Percentiles rank a stretch among this genome's conserved stretches.
Evolutionary conservation across 1,140 invertebrate genomes (phyloP).

Genomic region (Drosophila tristis): DNA sequence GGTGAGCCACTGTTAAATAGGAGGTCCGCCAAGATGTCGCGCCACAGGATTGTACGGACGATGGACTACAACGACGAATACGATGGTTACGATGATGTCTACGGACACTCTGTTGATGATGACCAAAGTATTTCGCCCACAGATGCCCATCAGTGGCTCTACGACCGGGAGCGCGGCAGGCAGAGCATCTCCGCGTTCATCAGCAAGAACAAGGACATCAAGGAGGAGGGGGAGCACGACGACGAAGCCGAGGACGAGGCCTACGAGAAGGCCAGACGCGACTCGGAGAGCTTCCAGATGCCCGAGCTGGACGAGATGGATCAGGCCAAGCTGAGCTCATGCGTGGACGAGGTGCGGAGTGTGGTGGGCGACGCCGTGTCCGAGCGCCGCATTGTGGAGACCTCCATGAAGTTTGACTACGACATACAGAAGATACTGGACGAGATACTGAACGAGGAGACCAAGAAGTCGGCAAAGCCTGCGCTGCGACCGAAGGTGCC

Average conservation of each 20-base stretch:
- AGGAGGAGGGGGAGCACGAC: conserved; percentile 88
- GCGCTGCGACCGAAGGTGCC: conserved; percentile 24
- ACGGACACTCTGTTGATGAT: conserved; percentile 94
- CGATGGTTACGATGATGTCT: conserved; percentile 95
- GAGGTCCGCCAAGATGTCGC: conserved; percentile 87
- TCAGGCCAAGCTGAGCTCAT: conserved; percentile 91
- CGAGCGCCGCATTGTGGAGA: conserved; percentile 88
- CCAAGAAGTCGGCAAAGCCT: conserved; percentile 46
- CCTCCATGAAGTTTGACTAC: conserved; percentile 89
- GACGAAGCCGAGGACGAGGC: conserved; percentile 78
- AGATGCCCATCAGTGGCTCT: conserved; percentile 93
- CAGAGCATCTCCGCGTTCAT: conserved; percentile 90
- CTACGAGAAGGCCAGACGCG: conserved; percentile 65
- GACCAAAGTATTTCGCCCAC: conserved; percentile 92
- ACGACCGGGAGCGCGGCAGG: conserved; percentile 89
- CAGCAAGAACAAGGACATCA: conserved; percentile 89
- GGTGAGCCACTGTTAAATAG: neutral
- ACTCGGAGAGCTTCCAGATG: conserved; percentile 84
- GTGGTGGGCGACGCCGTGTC: conserved; percentile 91
- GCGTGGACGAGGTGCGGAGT: conserved; percentile 92
- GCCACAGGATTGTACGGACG: conserved; percentile 90
- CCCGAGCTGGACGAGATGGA: conserved; percentile 87
- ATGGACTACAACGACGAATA: conserved; percentile 93
- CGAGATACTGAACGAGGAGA: conserved; percentile 87
- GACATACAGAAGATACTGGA: conserved; percentile 90